Conservation (phyloP, 2,113 vertebrate species). For the Petrocephalus microphthalmus region DNA sequence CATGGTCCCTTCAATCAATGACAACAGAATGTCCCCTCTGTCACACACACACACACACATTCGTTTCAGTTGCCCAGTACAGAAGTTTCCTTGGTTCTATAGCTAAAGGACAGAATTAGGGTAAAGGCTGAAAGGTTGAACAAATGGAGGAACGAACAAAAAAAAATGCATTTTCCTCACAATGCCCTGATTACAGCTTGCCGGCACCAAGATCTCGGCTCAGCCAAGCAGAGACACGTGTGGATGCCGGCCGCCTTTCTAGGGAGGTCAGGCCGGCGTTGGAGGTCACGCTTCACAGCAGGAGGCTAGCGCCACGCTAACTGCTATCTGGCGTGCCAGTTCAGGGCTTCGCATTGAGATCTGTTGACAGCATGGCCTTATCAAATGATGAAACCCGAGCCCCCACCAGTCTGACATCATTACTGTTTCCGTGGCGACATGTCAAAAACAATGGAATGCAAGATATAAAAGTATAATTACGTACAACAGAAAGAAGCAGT, state of each 20-base stretch:
- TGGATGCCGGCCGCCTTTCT: neutral
- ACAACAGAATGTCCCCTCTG: neutral
- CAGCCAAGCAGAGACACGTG: neutral
- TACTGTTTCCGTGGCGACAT: slow-evolving; percentile 1
- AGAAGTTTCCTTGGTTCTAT: slow-evolving; percentile 34
- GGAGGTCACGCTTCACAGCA: neutral
- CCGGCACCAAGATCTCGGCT: too few relatives aligned
- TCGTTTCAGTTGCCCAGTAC: slow-evolving; percentile 26
- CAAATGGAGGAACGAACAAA: neutral
- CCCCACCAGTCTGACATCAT: neutral
- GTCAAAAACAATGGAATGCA: neutral
- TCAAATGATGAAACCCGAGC: neutral
- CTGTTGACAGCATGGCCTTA: neutral
- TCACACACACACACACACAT: neutral
- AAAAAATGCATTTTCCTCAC: neutral
- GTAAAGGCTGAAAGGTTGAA: neutral
- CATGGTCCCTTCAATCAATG: neutral
- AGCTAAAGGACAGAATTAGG: neutral
- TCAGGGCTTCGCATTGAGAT: neutral
- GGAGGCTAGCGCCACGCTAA: neutral
- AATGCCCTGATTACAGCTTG: neutral
- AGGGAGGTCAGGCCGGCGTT: neutral
- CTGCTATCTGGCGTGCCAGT: neutral
- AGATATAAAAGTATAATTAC: neutral
- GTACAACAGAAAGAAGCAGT: neutral